Base-by-base conservation (phyloP, 2,113 vertebrate genomes). In the Hippocampus abdominalis region DNA sequence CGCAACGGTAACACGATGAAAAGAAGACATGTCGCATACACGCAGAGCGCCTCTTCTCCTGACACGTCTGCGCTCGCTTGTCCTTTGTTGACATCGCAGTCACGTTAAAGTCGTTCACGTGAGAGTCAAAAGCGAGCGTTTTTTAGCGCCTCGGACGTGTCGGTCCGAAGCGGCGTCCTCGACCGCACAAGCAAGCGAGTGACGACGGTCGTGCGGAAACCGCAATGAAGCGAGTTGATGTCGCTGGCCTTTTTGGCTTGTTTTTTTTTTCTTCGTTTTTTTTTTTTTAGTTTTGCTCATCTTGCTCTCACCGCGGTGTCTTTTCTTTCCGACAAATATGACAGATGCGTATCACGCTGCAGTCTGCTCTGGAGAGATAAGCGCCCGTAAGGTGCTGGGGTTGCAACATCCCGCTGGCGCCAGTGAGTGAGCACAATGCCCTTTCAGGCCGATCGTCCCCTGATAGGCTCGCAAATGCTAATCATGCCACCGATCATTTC, bases 301-400 rank as follows among this genome's bases (percentile, higher is more conserved):
- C 78, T 66, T 73, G 75, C 81, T 80, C 80, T 84, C 82, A 81
- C 88, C 76, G 83, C 75, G 77, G 86, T 89, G 88, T 90, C 83
- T 92, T 88, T 91, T 89, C 89, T 92, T 90, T 91, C 87, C 80
- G 84, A 92, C 89, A 88, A 88, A 91, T 91, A 91, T 91, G 89
- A 89, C 89, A 91, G 92, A 93, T 93, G 86, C 88, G 90, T 93
- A 93, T 93, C 92, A 90, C 80, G 73, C 85, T 80, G 87, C 88
- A 88, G 90, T 86, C 90, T 93, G 90, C 88, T 90, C 76, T 69
- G 69, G 74, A 74, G 77, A 91, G 92, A 93, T 93, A 93, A 92
- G 91, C 78, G 81, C 86, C 81, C 79, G 86, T 89, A 83, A 86
- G 90, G 89, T 90, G 87, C 91, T 88, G 78, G 90, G 83, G 90